phyloP scores from a whole-genome alignment of 2,797 vertebrate species.

The Pogonophryne albipinna region DNA sequence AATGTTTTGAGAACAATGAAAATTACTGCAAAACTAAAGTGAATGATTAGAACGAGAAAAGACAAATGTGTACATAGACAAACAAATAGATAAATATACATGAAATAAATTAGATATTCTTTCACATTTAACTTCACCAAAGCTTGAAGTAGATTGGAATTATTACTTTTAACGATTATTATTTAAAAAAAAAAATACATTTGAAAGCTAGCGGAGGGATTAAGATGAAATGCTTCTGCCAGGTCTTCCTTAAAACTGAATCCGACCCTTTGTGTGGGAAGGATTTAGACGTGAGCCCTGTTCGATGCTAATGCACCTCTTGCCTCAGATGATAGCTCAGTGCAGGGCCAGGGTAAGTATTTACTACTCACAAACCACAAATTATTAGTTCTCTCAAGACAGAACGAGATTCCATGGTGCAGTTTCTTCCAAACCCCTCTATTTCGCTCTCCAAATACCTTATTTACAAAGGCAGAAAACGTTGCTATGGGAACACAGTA shows the following conservation, averaged over 20 bases:
- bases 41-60: not conserved
- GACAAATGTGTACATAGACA: not conserved
- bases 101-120: not conserved
- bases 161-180: not conserved
- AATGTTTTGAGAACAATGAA: no score
- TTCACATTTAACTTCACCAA: not conserved
- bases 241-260: conserved; percentile 23
- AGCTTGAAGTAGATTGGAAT: not conserved
- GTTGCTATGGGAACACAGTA: conserved; percentile 88
- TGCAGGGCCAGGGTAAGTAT: conserved; percentile 51
- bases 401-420: conserved; percentile 61
- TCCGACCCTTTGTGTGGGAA: conserved; percentile 10
- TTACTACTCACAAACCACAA: conserved; percentile 53
- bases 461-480: conserved; percentile 86
- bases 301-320: conserved; percentile 45
- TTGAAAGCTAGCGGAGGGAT: conserved; percentile 6
- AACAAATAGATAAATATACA: not conserved
- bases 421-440: conserved; percentile 70
- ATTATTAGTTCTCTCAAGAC: conserved; percentile 71
- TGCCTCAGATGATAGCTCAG: conserved; percentile 42
- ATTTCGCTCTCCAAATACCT: conserved; percentile 70
- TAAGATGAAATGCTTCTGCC: conserved; percentile 20
- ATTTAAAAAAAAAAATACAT: not conserved
- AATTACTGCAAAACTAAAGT: not conserved
- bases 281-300: conserved; percentile 32